Conservation (phyloP, 2,797 vertebrate genomes). For the Micropoecilia bifurca region DNA sequence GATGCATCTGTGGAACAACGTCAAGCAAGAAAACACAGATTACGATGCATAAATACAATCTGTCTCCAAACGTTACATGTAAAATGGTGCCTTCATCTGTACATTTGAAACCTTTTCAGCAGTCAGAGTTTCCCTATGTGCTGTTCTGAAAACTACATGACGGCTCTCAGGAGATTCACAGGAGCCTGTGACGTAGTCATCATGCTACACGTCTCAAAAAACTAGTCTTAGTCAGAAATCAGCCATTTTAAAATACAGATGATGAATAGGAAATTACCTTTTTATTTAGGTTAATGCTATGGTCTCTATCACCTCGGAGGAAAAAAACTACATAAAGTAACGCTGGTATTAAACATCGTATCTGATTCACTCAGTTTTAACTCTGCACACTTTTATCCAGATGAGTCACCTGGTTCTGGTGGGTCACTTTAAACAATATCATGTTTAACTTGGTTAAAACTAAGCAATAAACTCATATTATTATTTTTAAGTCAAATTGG, state of each 20-base stretch:
- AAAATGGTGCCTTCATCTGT: background rate
- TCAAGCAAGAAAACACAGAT: background rate
- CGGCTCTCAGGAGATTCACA: background rate
- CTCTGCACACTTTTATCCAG: background rate
- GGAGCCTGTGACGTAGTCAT: background rate
- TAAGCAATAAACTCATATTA: background rate
- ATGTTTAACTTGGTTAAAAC: background rate
- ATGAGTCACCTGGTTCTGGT: background rate
- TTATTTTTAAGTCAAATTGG: background rate
- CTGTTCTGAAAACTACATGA: background rate
- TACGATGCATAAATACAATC: background rate
- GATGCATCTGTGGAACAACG: background rate
- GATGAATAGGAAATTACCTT: background rate
- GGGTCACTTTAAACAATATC: background rate
- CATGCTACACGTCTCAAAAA: background rate
- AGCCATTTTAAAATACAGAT: background rate
- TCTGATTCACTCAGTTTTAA: background rate
- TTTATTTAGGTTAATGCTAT: background rate
- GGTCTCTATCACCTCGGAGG: background rate
- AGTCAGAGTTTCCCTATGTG: background rate
- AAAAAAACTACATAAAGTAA: background rate
- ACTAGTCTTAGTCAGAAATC: background rate
- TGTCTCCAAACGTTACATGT: background rate
- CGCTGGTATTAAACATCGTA: constrained; percentile 4
- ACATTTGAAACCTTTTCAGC: background rate